phyloP scores from a whole-genome alignment of 2,797 vertebrate species.

The Falco berigora region DNA sequence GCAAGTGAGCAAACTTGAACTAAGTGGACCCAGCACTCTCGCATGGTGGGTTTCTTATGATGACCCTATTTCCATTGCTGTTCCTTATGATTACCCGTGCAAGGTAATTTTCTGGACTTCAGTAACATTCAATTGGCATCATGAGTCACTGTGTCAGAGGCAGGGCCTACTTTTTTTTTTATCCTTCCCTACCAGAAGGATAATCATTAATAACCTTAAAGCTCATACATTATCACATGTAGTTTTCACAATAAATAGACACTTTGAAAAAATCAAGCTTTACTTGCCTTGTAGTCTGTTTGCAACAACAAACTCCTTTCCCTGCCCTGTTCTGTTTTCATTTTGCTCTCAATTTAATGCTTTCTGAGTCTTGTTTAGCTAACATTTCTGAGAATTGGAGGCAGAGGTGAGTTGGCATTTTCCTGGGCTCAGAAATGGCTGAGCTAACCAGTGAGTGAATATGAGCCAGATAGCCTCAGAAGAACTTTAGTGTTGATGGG shows the following conservation, averaged over 20 bases:
- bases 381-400: neutral
- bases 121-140: neutral
- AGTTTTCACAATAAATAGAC: neutral
- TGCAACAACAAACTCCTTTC: neutral
- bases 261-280: neutral
- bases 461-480: neutral
- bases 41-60: neutral
- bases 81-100: neutral
- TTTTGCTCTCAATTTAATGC: neutral
- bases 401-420: constrained; percentile 2
- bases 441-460: neutral
- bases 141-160: neutral
- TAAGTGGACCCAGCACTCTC: neutral
- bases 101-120: neutral
- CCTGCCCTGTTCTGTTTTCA: neutral
- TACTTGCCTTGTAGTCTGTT: neutral
- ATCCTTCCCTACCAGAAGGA: neutral
- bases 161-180: neutral
- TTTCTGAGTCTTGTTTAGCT: neutral
- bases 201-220: neutral
- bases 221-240: neutral
- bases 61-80: neutral
- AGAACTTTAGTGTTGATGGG: neutral
- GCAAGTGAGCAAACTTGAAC: neutral
- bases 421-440: neutral